These are phyloP conservation scores for Trachemys scripta DNA, from an alignment of 2,113 vertebrate genomes.

Conservation along the genomic window DNA sequence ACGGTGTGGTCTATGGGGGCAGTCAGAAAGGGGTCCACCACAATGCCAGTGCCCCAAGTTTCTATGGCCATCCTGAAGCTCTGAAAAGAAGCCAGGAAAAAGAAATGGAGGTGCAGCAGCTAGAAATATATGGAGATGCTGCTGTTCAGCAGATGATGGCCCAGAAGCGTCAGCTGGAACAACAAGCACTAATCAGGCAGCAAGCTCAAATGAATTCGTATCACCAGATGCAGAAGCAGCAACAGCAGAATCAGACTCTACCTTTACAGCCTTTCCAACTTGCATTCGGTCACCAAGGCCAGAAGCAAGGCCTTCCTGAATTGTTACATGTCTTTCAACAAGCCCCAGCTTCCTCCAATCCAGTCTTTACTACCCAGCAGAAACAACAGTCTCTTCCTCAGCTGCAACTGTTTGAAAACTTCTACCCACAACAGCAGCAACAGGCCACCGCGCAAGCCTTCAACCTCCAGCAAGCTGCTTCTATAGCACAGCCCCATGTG, in stretches of 20 bases:
- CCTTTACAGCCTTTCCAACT: constrained; percentile 95
- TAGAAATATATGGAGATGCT: constrained; percentile 86
- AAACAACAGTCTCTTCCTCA: constrained; percentile 83
- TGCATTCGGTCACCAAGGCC: constrained; percentile 93
- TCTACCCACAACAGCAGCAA: constrained; percentile 85
- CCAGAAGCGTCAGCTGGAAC: constrained; percentile 83
- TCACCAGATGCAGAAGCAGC: constrained; percentile 86
- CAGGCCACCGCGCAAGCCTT: constrained; percentile 78
- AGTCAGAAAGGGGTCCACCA: constrained; percentile 82
- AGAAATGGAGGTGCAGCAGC: constrained; percentile 77
- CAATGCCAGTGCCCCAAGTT: constrained; percentile 68
- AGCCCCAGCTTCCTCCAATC: constrained; percentile 76
- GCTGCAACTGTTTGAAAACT: constrained; percentile 86
- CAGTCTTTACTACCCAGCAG: constrained; percentile 74
- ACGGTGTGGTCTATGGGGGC: constrained; percentile 84
- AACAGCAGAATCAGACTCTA: constrained; percentile 84
- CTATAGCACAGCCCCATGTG: constrained; percentile 80
- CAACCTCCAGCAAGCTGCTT: constrained; percentile 67
- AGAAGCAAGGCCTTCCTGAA: constrained; percentile 88
- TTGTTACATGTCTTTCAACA: constrained; percentile 91
- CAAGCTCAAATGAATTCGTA: constrained; percentile 83
- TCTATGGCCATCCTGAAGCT: constrained; percentile 82
- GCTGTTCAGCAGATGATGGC: constrained; percentile 84
- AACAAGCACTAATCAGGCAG: constrained; percentile 80
- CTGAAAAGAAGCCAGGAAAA: constrained; percentile 88